Evolutionary conservation across 2,888 invertebrate species (phyloP), one percentile per base, ranked within the genome.

Genomic region (Caenorhabditis sp.): DNA sequence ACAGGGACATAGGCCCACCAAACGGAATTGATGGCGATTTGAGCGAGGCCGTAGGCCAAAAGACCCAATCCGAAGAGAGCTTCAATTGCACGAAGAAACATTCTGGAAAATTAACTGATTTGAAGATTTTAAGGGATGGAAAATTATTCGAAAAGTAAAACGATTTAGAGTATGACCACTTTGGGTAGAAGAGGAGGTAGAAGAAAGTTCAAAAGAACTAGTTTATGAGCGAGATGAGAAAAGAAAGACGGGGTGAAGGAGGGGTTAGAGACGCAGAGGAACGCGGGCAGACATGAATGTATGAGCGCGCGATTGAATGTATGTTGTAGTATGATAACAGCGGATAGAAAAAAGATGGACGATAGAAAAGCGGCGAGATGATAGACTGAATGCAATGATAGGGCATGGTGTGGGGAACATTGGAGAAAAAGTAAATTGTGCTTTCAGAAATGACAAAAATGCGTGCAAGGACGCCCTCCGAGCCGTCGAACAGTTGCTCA

Each of bases 321-420:
- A 79, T 79, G 71, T 79, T 79, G 79, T 79, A 79, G 79, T 61
- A 40, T 64, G 76, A 77, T 69, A 77, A 77, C 47, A 44, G 26
- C 13, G 26, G 37, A 62, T 55, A 61, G 24, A 61, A 74, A 35
- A 60, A 58, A 18, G 50, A 74, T 40, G 32, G 32, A 32, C 35
- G 3, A 20, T 15, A 3, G 22, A n/a, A n/a, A n/a, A n/a, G n/a
- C n/a, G n/a, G 50, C 22, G 50, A 22, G 50, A 50, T 50, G 50
- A 50, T 50, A 50, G 20, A 20, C 18, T 20, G 50, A 3, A 28
- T 13, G 55, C 13, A 22, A 35, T 53, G 53, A 53, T 56, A 28
- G 22, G 6, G 44, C 15, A 40, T 24, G 26, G 11, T 24, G 8
- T 13, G 20, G 24, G 24, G 24, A n/a, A n/a, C n/a, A n/a, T n/a